phyloP scores from a whole-genome alignment of 2,888 invertebrate genomes.

The Halictus ligatus region DNA sequence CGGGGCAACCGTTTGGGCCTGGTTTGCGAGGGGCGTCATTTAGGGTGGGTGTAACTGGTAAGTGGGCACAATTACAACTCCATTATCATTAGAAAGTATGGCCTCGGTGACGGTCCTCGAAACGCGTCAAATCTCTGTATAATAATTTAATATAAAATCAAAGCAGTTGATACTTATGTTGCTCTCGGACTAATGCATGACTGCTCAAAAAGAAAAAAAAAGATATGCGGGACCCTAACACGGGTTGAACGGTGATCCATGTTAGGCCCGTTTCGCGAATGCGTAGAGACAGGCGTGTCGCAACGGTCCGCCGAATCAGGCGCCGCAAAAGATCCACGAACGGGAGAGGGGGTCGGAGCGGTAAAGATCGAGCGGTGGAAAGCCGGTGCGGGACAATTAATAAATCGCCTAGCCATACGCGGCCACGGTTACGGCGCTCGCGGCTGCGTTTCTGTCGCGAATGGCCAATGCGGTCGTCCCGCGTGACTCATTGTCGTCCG shows the following conservation, averaged over 20 bases:
- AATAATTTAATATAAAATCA: too few relatives aligned
- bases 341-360: not conserved
- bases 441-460: conserved; percentile 67
- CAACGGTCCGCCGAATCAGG: conserved; percentile 65
- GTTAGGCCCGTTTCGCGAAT: conserved; percentile 31
- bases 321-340: conserved; percentile 63
- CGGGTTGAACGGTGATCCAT: not conserved
- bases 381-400: conserved; percentile 69
- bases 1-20: not conserved
- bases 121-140: too few relatives aligned
- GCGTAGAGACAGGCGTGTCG: conserved; percentile 59
- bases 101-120: too few relatives aligned
- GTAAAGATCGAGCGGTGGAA: conserved; percentile 7
- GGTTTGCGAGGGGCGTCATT: too few relatives aligned
- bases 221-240: not conserved
- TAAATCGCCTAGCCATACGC: conserved; percentile 71
- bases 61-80: too few relatives aligned
- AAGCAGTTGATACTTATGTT: too few relatives aligned
- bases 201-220: not conserved
- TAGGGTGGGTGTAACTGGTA: too few relatives aligned
- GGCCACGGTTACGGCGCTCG: conserved; percentile 53
- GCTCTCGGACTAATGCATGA: not conserved
- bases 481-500: conserved; percentile 72
- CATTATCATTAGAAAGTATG: too few relatives aligned
- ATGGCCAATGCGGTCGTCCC: conserved; percentile 76